These are phyloP conservation scores for Halichondria panicea DNA, from an alignment of 37 sponge, comb jelly and placozoan genomes.

Conservation along the genomic window DNA sequence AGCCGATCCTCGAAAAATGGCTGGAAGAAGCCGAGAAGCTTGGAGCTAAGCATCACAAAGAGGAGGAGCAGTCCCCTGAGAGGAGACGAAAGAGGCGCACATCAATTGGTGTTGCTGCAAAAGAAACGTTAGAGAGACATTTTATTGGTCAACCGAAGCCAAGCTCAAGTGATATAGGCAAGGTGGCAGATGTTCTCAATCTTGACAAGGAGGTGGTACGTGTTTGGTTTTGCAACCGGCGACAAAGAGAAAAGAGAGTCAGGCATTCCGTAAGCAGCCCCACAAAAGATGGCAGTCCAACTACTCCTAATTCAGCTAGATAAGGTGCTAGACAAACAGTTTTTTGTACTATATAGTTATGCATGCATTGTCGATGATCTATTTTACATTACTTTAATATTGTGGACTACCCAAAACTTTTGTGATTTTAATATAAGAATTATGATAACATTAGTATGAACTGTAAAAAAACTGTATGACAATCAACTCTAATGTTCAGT, in stretches of 20 bases:
- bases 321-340: too few relatives aligned
- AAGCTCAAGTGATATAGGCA: conserved; percentile 79
- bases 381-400: too few relatives aligned
- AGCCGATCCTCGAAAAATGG: conserved; percentile 95
- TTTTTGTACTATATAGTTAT: too few relatives aligned
- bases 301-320: conserved; percentile 3
- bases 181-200: conserved; percentile 80
- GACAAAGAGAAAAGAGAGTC: conserved; percentile 94
- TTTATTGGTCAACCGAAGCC: conserved; percentile 89
- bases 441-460: too few relatives aligned
- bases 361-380: too few relatives aligned
- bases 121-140: conserved; percentile 86
- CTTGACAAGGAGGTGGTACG: conserved; percentile 95
- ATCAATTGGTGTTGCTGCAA: conserved; percentile 80
- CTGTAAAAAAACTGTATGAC: too few relatives aligned
- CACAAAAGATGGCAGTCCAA: conserved; percentile 3
- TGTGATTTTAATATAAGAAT: too few relatives aligned
- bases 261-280: conserved; percentile 55
- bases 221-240: conserved; percentile 98
- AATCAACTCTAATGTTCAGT: too few relatives aligned
- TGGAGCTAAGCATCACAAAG: conserved; percentile 57
- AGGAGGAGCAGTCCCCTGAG: conserved; percentile 82
- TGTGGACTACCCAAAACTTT: too few relatives aligned
- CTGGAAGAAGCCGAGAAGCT: conserved; percentile 91
- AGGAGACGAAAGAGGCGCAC: conserved; percentile 86